Percentiles rank a stretch among this genome's conserved stretches.
Conservation (phyloP, 2,113 vertebrate genomes). For the Triplophysa tibetana region DNA sequence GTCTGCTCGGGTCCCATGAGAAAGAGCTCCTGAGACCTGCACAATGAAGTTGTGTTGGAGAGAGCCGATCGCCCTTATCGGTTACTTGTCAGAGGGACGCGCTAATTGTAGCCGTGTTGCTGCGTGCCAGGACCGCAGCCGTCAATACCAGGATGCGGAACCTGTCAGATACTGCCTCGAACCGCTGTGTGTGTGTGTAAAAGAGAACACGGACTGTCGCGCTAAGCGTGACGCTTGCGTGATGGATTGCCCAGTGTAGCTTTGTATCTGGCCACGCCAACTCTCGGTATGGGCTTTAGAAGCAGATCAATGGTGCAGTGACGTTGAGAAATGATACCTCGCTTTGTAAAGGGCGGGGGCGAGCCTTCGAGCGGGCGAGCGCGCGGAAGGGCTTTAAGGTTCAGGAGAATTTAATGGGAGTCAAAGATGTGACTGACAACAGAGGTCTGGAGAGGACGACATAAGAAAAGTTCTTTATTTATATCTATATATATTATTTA, state of each 20-base stretch:
- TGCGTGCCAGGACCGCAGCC: constrained; percentile 35
- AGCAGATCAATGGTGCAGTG: constrained; percentile 77
- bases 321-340: constrained; percentile 77
- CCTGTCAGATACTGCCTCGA: constrained; percentile 48
- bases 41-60: constrained; percentile 37
- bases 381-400: constrained; percentile 44
- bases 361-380: constrained; percentile 26
- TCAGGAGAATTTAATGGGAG: constrained; percentile 55
- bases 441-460: constrained; percentile 65
- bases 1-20: neutral
- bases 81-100: constrained; percentile 53
- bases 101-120: constrained; percentile 52
- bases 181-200: constrained; percentile 3
- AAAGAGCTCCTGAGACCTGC: constrained; percentile 32
- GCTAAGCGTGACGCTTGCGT: constrained; percentile 71
- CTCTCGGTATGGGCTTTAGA: constrained; percentile 75
- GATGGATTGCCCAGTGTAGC: constrained; percentile 80
- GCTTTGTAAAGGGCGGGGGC: constrained; percentile 62
- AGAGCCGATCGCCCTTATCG: constrained; percentile 51
- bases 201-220: constrained; percentile 66
- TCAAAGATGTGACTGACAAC: constrained; percentile 60
- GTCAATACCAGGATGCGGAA: constrained; percentile 41
- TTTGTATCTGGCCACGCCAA: constrained; percentile 76
- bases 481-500: too few species aligned
- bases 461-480: constrained; percentile 59